phyloP scores from a whole-genome alignment of 2,797 vertebrate species.

The Chelon auratus region DNA sequence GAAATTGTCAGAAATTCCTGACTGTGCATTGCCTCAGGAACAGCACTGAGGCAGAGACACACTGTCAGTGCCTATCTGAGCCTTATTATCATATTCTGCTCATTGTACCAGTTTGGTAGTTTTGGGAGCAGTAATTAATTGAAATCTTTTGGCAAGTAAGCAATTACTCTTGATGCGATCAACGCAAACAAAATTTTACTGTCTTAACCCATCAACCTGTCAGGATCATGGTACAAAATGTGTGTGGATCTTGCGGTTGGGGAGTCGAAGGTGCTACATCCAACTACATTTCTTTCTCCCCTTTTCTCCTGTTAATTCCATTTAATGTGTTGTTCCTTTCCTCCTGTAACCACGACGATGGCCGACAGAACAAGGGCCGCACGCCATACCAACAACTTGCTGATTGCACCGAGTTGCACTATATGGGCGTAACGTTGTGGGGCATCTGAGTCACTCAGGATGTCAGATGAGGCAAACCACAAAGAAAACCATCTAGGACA shows the following conservation, averaged over 20 bases:
- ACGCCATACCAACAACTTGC: slow-evolving; percentile 35
- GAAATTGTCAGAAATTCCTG: slow-evolving; percentile 1
- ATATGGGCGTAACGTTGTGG: slow-evolving; percentile 54
- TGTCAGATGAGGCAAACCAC: slow-evolving; percentile 54
- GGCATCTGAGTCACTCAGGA: slow-evolving; percentile 60
- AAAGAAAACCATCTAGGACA: slow-evolving; percentile 49
- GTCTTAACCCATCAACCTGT: background rate
- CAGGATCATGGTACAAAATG: background rate
- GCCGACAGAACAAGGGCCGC: slow-evolving; percentile 34
- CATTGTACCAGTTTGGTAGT: background rate
- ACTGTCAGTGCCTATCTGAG: background rate
- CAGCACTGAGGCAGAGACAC: background rate
- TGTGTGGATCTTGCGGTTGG: background rate
- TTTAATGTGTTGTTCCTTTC: slow-evolving; percentile 13
- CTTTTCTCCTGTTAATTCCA: slow-evolving; percentile 8
- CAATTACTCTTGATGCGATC: background rate
- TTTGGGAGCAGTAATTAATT: background rate
- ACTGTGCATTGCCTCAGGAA: background rate
- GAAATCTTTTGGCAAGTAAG: no score
- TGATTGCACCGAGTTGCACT: slow-evolving; percentile 59
- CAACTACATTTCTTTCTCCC: background rate
- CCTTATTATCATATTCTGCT: background rate
- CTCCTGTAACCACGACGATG: slow-evolving; percentile 16
- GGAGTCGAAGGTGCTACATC: background rate
- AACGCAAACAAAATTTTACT: background rate